Evolutionary conservation across 2,888 invertebrate genomes (phyloP), one percentile per base, ranked within the genome.

Genomic region (Odontomyia ornata): DNA sequence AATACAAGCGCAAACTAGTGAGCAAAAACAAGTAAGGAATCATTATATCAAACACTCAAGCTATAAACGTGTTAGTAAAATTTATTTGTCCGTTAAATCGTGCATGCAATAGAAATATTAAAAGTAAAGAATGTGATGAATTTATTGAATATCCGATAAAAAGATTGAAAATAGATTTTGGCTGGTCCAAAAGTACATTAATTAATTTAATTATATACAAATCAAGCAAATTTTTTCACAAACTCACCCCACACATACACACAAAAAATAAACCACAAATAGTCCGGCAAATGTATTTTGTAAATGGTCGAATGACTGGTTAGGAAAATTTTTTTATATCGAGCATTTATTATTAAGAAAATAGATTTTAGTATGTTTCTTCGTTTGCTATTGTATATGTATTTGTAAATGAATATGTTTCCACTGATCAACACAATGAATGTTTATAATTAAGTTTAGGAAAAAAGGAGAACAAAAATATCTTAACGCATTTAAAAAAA

Each of bases 151-250:
- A 36, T 5, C 36, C 5, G 9, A 36, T 36, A 9, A 9, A 36
- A 36, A 36, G 36, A n/a, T 36, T 36, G 36, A 36, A 36, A 52
- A 28, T 30, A 56, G 11, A 67, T 28, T 72, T 72, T 72, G 71
- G 71, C 71, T 72, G 71, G 71, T 72, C 71, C 71, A 72, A 72
- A 56, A 36, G 36, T n/a, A n/a, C 9, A 72, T 18, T 23, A 56
- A 52, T 15, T 52, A n/a, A n/a, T 18, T 72, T 72, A 56, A 28
- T 46, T 69, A 36, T 21, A 52, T 30, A 65, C 36, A 36, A 15
- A 64, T 30, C 30, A 36, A 36, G 9, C 9, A 36, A 36, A 36
- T 36, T 36, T 9, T 36, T 9, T 36, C 3, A 62, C 62, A 27
- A 27, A 27, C 23, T 25, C 62, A 36, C 36, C 3, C n/a, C n/a